A percentile compares a stretch with the other conserved stretches of the same genome.
Conservation (phyloP, 2,113 vertebrate species). For the Spermophilus dauricus region DNA sequence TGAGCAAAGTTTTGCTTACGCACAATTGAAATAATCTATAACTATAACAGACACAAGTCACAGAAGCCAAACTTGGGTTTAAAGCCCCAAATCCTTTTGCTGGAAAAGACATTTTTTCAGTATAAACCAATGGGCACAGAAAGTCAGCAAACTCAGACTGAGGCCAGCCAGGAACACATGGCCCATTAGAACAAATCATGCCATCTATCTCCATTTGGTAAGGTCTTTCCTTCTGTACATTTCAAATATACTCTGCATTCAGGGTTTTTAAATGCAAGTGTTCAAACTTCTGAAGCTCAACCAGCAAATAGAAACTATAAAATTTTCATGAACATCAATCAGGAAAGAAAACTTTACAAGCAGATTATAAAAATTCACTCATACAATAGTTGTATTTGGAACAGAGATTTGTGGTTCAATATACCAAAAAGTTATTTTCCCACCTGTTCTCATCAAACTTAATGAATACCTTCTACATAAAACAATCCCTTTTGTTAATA, state of each 20-base stretch:
- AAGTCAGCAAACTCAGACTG: not conserved
- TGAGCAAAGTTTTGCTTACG: constrained; percentile 18
- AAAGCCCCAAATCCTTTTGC: not conserved
- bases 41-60: constrained; percentile 21
- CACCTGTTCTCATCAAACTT: constrained; percentile 33
- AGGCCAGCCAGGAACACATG: constrained; percentile 53
- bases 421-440: constrained; percentile 56
- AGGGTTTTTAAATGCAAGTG: constrained; percentile 61
- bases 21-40: constrained; percentile 38
- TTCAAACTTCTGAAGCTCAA: constrained; percentile 64
- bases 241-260: constrained; percentile 56
- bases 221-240: constrained; percentile 24
- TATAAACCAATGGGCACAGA: not conserved
- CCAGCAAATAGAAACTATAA: constrained; percentile 59
- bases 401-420: constrained; percentile 44
- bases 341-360: constrained; percentile 70
- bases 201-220: constrained; percentile 68
- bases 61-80: constrained; percentile 27
- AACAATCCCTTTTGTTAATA: not conserved
- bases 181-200: constrained; percentile 61
- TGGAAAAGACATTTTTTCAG: constrained; percentile 60
- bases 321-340: constrained; percentile 57
- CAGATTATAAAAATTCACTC: not conserved
- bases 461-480: constrained; percentile 39
- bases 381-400: constrained; percentile 20